Evolutionary conservation across 2,113 vertebrate genomes (phyloP), one percentile per base, ranked within the genome.

Genomic region (Bambusicola thoracicus): DNA sequence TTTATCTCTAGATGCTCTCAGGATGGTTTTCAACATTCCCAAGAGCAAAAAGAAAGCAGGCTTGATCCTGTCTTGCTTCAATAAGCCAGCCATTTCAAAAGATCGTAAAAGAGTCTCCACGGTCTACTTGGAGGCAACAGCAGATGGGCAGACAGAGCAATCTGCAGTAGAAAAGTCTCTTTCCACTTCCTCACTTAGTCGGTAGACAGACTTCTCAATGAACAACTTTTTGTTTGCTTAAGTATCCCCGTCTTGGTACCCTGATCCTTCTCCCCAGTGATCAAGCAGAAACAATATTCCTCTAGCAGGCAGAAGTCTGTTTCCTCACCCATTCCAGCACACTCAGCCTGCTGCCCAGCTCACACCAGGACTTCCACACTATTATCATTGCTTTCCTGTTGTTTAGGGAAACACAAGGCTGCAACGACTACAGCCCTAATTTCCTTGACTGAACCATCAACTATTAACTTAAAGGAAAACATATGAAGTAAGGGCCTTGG

Each of bases 341-440:
- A 5, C 4, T 3, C 14, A 41, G 59, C n/a, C 72, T 82, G 55
- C 85, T 85, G 32, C 46, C 95, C 49, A 75, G 51, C 77, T 87
- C 51, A 76, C 6, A 4, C 38, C 41, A 5, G 36, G 76, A 78
- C 48, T 93, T 95, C 73, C 82, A 88, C 58, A 70, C 61, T 25
- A 2, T 53, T 86, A 87, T 81, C 87, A 90, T 58, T 66, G 11
- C 44, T 81, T 88, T 93, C 81, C 73, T 84, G n/a, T 74, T 72
- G 32, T 94, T 95, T 48, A 40, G 65, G 41, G 74, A 91, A 93
- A 73, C 18, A 27, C 44, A 86, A 86, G 44, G 21, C 41, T 83
- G 72, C 29, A 61, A 0, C 5, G 38, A 25, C n/a, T 61, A 49
- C 17, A 77, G 55, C 43, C 70, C 65, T 29, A 11, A 81, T n/a